Conservation (phyloP, 2,113 vertebrate genomes). For the Aegotheles bennettii region DNA sequence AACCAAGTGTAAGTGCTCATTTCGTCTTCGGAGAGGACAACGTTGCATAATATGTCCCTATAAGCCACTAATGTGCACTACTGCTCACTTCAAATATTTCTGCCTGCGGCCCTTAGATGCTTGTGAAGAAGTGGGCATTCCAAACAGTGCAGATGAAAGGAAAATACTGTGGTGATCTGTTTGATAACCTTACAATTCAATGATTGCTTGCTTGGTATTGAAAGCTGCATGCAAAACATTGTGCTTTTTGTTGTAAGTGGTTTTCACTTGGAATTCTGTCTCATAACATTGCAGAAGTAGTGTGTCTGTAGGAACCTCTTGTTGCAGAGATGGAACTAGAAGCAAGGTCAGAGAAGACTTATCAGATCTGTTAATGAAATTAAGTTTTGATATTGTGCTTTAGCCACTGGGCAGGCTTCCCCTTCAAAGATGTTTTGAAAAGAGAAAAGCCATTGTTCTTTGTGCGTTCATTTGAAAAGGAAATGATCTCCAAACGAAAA, state of each 20-base stretch:
- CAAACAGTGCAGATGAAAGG: neutral
- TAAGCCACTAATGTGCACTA: neutral
- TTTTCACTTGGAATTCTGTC: neutral
- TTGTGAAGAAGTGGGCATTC: neutral
- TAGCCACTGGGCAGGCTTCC: constrained; percentile 17
- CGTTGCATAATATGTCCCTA: neutral
- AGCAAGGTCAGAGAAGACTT: constrained; percentile 3
- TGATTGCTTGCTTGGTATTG: neutral
- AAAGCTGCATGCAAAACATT: neutral
- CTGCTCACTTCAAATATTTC: neutral
- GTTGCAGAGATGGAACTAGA: neutral
- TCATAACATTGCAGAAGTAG: neutral
- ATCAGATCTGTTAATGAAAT: constrained; percentile 43
- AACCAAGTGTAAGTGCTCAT: neutral
- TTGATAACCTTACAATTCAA: neutral
- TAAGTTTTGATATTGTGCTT: constrained; percentile 41
- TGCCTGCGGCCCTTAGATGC: neutral
- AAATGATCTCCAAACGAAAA: constrained; percentile 55
- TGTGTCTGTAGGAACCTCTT: neutral
- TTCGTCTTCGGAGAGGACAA: neutral
- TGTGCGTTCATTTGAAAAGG: constrained; percentile 53
- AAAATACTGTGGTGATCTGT: neutral
- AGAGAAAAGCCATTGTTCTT: constrained; percentile 63
- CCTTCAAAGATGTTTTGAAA: constrained; percentile 47
- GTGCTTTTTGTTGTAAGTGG: neutral